A percentile compares a stretch with the other conserved stretches of the same genome.
Conservation (phyloP, 2,113 vertebrate genomes). For the Neogobius melanostomus region DNA sequence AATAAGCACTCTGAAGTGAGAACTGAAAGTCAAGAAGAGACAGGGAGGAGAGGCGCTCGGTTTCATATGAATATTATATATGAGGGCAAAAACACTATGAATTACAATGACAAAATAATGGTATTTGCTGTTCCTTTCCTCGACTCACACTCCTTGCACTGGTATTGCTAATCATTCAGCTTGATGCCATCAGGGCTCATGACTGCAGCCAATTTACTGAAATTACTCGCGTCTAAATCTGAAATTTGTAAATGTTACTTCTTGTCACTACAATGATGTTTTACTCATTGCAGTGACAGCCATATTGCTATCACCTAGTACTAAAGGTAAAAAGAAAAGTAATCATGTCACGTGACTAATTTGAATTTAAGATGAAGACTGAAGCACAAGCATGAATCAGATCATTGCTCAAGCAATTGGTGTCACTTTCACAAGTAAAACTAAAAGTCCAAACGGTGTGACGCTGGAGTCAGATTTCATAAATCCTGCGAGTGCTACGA, state of each 20-base stretch:
- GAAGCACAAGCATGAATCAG: neutral
- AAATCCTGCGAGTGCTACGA: constrained; percentile 3
- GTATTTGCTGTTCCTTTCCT: too few species aligned
- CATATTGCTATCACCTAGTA: too few species aligned
- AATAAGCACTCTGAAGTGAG: neutral
- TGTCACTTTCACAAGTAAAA: neutral
- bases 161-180: too few species aligned
- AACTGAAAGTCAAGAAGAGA: neutral
- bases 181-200: too few species aligned
- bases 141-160: too few species aligned
- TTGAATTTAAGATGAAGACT: neutral
- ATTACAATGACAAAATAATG: too few species aligned
- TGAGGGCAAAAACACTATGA: neutral
- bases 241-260: too few species aligned
- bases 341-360: neutral
- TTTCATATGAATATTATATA: constrained; percentile 1
- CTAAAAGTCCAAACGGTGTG: neutral
- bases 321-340: neutral
- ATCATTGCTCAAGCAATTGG: neutral
- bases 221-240: too few species aligned
- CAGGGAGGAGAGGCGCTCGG: neutral
- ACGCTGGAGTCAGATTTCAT: constrained; percentile 18
- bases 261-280: too few species aligned
- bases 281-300: too few species aligned
- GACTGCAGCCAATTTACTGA: too few species aligned